These are phyloP conservation scores for Diaphora mendica DNA, from an alignment of 2,888 invertebrate species.

Conservation along the genomic window DNA sequence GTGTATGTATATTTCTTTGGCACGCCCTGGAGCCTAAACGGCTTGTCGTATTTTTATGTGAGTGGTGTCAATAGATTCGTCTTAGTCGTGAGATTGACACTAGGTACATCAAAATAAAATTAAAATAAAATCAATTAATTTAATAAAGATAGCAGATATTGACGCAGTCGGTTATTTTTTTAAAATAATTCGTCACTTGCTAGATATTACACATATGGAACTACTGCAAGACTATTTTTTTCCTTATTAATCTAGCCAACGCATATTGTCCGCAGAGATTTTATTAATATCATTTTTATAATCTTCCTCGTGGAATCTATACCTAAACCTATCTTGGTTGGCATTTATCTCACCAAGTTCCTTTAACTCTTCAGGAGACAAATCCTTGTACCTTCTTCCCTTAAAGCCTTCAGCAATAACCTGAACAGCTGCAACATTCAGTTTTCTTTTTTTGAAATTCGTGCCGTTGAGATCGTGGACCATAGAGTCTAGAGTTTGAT, in stretches of 20 bases:
- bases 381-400: conserved; percentile 72
- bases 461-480: conserved; percentile 65
- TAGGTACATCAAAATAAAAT: too few relatives aligned
- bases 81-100: too few relatives aligned
- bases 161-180: too few relatives aligned
- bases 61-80: too few relatives aligned
- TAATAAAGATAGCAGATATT: too few relatives aligned
- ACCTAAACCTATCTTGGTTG: conserved; percentile 72
- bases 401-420: conserved; percentile 64
- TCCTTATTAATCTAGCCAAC: conserved; percentile 72
- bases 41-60: too few relatives aligned
- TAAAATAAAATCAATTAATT: too few relatives aligned
- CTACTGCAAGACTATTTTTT: background rate
- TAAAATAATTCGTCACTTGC: too few relatives aligned
- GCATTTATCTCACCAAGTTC: conserved; percentile 72
- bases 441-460: conserved; percentile 39
- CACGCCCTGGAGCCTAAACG: too few relatives aligned
- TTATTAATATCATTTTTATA: conserved; percentile 68
- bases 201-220: too few relatives aligned
- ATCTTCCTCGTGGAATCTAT: conserved; percentile 70
- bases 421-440: conserved; percentile 30
- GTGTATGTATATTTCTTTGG: too few relatives aligned
- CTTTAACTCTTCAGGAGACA: conserved; percentile 68
- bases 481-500: conserved; percentile 73
- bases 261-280: conserved; percentile 56